Evolutionary conservation across 2,797 vertebrate genomes (phyloP).

Genomic region (Malacoraja senta): DNA sequence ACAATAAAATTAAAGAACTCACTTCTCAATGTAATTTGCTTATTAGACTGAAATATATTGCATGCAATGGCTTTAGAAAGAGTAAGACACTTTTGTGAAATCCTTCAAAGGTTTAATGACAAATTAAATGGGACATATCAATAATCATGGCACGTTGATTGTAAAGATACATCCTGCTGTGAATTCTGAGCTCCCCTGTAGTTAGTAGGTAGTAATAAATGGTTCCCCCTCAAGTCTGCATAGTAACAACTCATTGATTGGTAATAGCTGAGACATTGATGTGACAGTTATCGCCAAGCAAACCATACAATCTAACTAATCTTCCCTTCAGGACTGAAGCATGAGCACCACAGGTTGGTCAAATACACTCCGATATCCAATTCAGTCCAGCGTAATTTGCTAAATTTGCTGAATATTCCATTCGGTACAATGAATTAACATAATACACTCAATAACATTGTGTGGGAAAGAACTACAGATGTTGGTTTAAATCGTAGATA

Average conservation of each 20-base stretch:
- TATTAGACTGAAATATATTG: constrained; percentile 16
- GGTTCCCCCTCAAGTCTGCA: constrained; percentile 1
- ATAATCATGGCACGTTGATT: constrained; percentile 15
- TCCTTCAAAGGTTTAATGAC: neutral
- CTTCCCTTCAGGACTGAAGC: neutral
- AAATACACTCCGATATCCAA: neutral
- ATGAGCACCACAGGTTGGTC: neutral
- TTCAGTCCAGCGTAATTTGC: neutral
- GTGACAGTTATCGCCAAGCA: neutral
- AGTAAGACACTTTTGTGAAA: neutral
- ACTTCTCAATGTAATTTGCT: neutral
- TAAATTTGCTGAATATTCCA: neutral
- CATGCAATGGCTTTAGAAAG: constrained; percentile 19
- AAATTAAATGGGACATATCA: constrained; percentile 31
- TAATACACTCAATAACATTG: neutral
- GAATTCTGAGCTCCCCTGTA: neutral
- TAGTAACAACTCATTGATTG: constrained; percentile 27
- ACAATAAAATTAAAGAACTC: constrained; percentile 25
- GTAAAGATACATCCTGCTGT: neutral
- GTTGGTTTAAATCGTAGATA: too few relatives aligned
- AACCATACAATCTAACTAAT: neutral
- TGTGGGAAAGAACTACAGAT: too few relatives aligned
- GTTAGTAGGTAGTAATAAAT: constrained; percentile 17
- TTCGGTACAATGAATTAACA: neutral
- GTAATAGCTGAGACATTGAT: constrained; percentile 24